Base-by-base conservation (phyloP, 2,113 vertebrate genomes). In the Ranitomeya variabilis region DNA sequence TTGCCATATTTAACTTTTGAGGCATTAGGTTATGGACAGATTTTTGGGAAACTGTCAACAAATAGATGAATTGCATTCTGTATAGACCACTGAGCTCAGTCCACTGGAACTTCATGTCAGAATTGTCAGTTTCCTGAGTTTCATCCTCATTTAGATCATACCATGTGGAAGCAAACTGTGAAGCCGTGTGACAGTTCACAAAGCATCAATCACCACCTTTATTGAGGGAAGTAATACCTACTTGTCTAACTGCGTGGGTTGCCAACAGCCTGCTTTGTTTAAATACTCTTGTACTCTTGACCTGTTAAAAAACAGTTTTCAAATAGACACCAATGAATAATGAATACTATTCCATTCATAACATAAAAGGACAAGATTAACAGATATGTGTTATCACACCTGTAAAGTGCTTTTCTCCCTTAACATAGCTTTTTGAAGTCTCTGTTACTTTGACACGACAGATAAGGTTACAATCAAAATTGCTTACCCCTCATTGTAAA, bases 11-110 rank as follows among this genome's bases (percentile, higher is more conserved):
- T 89, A 86, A 92, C 89, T 89, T 90, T 83, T 67, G 87, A 79
- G 90, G 15, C 91, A 90, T 59, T 91, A 87, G 93, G 81, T 94
- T 93, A 90, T 89, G 87, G 85, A 1, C 90, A 90, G 91, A 73
- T 87, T 92, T 91, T 91, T 89, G 92, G 90, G 91, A 91, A 91
- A 83, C 55, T 90, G 37, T 91, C 91, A 64, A 93, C 77, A 67
- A 89, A 91, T 86, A 57, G 23, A 81, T 89, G 80, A 90, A 85
- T 83, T 89, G 54, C 0, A 62, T 91, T 90, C 67, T 91, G 51
- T 89, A 2, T 90, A 84, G 79, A 16, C 31, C 87, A 89, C 54
- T 91, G 88, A 10, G 54, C 54, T 59, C 88, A 31, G 11, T 15
- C 67, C 86, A 16, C 55, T 91, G 78, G 86, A 92, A 66, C 15